A percentile compares a stretch with the other conserved stretches of the same genome.
phyloP scores from a whole-genome alignment of 53 echinoderm and acorn worm species.

The Mesocentrotus franciscanus region DNA sequence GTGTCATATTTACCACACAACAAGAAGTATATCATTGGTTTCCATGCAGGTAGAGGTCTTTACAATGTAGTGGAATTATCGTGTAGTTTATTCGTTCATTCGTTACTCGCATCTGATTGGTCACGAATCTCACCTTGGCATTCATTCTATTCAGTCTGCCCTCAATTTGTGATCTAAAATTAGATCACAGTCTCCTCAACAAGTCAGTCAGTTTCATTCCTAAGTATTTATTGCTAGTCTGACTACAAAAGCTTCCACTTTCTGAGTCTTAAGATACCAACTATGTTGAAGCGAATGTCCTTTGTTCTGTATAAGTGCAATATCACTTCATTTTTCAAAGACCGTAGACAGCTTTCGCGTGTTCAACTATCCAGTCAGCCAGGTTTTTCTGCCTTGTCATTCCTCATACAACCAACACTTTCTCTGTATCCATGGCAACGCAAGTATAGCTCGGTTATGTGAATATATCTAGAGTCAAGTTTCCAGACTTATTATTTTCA shows the following conservation, averaged over 20 bases:
- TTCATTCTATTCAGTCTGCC: not conserved
- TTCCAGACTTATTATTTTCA: conserved; percentile 11
- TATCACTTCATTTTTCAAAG: not conserved
- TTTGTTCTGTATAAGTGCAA: not conserved
- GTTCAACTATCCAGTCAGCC: not conserved
- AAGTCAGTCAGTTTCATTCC: not conserved
- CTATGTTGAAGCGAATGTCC: not conserved
- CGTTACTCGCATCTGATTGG: not conserved
- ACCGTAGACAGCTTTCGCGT: not conserved
- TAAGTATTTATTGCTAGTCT: not conserved
- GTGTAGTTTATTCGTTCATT: not conserved
- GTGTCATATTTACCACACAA: not conserved
- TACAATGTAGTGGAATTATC: not conserved
- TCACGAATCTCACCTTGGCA: conserved; percentile 10
- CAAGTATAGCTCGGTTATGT: not conserved
- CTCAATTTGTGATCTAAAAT: not conserved
- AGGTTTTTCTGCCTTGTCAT: not conserved
- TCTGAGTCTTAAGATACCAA: not conserved
- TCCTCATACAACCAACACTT: not conserved
- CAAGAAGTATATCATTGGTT: not conserved
- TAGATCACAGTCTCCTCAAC: not conserved
- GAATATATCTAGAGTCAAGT: conserved; percentile 7
- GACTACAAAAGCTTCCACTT: not conserved
- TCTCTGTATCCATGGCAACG: not conserved
- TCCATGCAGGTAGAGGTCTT: not conserved